These are phyloP conservation scores for Clupea harengus DNA, from an alignment of 2,113 vertebrate species.

Conservation along the genomic window DNA sequence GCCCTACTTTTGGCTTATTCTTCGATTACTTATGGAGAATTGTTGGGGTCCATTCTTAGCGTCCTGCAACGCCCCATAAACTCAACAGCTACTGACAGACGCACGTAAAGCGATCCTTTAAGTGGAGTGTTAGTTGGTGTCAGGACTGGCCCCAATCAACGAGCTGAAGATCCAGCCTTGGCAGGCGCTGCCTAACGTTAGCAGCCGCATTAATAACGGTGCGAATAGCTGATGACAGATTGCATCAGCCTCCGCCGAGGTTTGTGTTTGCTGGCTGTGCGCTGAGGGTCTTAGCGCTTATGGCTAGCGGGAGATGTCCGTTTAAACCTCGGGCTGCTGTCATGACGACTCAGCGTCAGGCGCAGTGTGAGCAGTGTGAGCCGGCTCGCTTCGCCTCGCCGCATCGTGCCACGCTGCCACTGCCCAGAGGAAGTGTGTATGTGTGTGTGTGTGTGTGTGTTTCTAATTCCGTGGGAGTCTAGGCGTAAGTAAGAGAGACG, in stretches of 20 bases:
- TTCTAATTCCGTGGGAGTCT: not conserved
- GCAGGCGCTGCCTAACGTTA: constrained; percentile 27
- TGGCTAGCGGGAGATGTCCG: constrained; percentile 29
- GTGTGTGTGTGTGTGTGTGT: not conserved
- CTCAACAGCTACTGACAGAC: not conserved
- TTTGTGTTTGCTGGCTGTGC: constrained; percentile 28
- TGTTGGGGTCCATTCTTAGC: not conserved
- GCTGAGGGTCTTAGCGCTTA: constrained; percentile 34
- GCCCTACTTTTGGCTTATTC: not conserved
- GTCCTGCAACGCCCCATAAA: not conserved
- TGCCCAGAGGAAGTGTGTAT: not conserved
- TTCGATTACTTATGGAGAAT: not conserved
- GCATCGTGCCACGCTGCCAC: not conserved
- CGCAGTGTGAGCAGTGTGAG: constrained; percentile 35
- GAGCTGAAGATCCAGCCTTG: not conserved
- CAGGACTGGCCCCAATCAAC: not conserved
- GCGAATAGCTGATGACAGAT: constrained; percentile 55
- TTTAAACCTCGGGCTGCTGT: constrained; percentile 57
- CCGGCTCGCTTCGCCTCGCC: not conserved
- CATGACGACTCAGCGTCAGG: constrained; percentile 37
- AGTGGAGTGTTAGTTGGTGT: not conserved
- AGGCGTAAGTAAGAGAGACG: not conserved
- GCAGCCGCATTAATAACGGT: constrained; percentile 48
- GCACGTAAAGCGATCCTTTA: not conserved
- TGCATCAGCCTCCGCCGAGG: constrained; percentile 46